Conservation (phyloP, 2,113 vertebrate genomes). For the Aegithalos caudatus region DNA sequence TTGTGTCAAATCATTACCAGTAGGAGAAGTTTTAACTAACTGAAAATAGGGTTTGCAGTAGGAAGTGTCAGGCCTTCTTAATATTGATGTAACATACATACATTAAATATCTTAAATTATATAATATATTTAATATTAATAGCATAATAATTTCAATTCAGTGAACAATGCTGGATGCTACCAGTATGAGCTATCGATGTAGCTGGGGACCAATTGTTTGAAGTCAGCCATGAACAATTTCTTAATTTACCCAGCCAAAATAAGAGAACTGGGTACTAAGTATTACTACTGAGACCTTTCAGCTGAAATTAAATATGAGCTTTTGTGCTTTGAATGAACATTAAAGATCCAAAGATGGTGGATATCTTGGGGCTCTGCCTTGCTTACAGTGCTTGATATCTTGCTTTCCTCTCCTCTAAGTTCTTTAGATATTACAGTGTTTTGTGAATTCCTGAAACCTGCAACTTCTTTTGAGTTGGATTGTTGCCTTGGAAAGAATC, state of each 20-base stretch:
- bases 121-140: background rate
- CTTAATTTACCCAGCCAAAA: background rate
- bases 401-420: background rate
- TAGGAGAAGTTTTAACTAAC: background rate
- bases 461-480: background rate
- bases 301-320: background rate
- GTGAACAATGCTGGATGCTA: background rate
- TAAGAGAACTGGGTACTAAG: background rate
- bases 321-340: background rate
- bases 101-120: background rate
- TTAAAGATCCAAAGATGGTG: background rate
- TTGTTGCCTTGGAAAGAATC: background rate
- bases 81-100: background rate
- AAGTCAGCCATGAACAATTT: background rate
- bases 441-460: background rate
- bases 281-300: background rate
- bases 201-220: background rate
- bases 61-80: background rate
- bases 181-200: background rate
- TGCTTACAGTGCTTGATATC: background rate
- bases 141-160: background rate
- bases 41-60: background rate
- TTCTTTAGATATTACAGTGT: background rate
- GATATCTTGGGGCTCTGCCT: background rate
- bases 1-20: background rate